These are phyloP conservation scores for Enteromius radiatus DNA, from an alignment of 2,797 vertebrate species.

Conservation along the genomic window DNA sequence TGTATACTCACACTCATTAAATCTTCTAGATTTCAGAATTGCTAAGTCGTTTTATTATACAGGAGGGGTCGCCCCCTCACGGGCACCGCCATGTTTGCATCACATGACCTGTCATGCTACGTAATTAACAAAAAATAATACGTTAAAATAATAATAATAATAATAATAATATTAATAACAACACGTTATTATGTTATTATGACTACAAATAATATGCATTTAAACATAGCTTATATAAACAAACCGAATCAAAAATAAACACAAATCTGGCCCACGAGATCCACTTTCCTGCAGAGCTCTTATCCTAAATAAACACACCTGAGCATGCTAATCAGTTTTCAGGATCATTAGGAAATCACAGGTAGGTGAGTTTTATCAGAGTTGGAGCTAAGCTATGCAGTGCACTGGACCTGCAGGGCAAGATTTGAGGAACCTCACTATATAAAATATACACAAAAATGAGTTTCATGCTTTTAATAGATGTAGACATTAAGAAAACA, in stretches of 20 bases:
- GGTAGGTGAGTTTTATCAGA: no score
- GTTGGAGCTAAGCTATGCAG: no score
- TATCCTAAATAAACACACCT: no score
- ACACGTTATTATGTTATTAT: not conserved
- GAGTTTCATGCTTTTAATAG: not conserved
- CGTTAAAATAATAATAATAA: not conserved
- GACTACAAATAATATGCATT: not conserved
- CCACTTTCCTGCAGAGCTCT: no score
- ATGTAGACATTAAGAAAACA: not conserved
- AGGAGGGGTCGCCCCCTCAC: slow-evolving; percentile 14
- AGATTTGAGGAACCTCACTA: no score
- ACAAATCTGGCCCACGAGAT: no score
- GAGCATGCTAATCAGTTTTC: no score
- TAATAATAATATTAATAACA: no score
- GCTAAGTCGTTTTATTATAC: not conserved
- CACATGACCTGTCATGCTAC: slow-evolving; percentile 11
- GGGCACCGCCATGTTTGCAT: slow-evolving; percentile 15
- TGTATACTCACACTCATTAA: not conserved
- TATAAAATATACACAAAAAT: not conserved
- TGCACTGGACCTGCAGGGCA: no score
- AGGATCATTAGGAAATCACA: no score
- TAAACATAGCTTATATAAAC: not conserved
- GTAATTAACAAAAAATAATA: not conserved
- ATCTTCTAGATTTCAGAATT: not conserved
- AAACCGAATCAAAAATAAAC: no score